Evolutionary conservation across 2,888 invertebrate species (phyloP), one percentile per base, ranked within the genome.

Genomic region (Rhingia rostrata): DNA sequence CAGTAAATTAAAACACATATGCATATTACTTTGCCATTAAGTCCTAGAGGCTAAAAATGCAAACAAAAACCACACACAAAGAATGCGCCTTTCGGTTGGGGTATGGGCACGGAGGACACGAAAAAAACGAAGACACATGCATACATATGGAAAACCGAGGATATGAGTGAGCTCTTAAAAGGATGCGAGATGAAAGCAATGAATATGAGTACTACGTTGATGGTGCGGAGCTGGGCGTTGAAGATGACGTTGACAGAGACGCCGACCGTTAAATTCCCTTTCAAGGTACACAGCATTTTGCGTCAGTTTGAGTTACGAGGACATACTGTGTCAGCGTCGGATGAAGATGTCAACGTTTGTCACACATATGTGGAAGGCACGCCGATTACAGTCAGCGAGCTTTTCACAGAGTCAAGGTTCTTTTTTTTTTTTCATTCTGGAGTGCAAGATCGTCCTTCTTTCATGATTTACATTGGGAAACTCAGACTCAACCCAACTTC

Each of bases 1-100:
- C 84, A 84, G 74, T 84, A 84, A 84, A 84, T 84, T 84, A 84
- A 84, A 84, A 84, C 80, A 80, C 84, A 84, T 80, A 84, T 80
- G 84, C 80, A 84, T 80, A 84, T 84, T 80, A 84, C 84, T 84
- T 84, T 84, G 80, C 80, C 80, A 84, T 84, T 84, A 84, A 80
- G 84, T 75, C 74, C 79, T 80, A 47, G 69, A 70, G 84, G 74
- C 84, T 74, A 70, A 84, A 74, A 84, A 74, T 80, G 80, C 84
- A 84, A 84, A 80, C 84, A 84, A 84, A 84, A 84, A 75, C 80
- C 84, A 37, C 79, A 39, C 79, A 75, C 75, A 80, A 75, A 75
- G 80, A 80, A 80, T 75, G 74, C 66, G 37, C 60, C 39, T 69
- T 56, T 33, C 69, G 9, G 61, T 43, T 35, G 33, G 53, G 35